Percentiles rank a stretch among this genome's conserved stretches.
phyloP scores from a whole-genome alignment of 2,888 invertebrate species.

The Acanthococcus lagerstroemiae region DNA sequence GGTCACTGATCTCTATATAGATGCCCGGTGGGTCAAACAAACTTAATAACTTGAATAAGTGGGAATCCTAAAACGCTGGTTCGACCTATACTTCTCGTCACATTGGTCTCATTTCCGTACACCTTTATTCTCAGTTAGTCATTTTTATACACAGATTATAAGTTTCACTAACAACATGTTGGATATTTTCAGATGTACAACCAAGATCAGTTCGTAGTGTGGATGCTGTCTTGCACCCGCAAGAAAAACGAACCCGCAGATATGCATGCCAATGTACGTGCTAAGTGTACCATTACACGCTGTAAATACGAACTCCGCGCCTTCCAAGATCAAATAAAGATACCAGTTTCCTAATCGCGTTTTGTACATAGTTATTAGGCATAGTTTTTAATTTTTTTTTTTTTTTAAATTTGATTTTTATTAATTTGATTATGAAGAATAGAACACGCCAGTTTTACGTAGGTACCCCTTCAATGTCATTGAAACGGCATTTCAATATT shows the following conservation, averaged over 20 bases:
- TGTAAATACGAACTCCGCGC: constrained; percentile 4
- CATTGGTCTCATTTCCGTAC: no score
- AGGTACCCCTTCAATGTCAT: background rate
- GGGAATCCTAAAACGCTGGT: no score
- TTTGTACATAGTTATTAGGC: constrained; percentile 10
- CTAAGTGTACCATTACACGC: background rate
- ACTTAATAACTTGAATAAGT: no score
- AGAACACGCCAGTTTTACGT: background rate
- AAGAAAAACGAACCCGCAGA: constrained; percentile 44
- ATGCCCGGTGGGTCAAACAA: no score
- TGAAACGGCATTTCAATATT: background rate
- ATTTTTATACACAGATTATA: no score
- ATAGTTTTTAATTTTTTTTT: constrained; percentile 1
- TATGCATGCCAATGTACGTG: constrained; percentile 60
- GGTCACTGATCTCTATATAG: no score
- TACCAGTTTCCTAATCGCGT: constrained; percentile 8
- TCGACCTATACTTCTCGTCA: no score
- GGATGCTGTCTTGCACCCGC: constrained; percentile 46
- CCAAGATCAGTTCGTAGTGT: constrained; percentile 64
- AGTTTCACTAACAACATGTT: no score
- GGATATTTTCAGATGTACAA: constrained; percentile 55
- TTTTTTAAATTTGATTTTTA: background rate
- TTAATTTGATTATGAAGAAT: background rate
- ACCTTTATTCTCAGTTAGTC: no score
- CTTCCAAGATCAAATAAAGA: constrained; percentile 2